A percentile compares a stretch with the other conserved stretches of the same genome.
Conservation (phyloP, 1,140 invertebrate species). For the Cotesia chilonis region DNA sequence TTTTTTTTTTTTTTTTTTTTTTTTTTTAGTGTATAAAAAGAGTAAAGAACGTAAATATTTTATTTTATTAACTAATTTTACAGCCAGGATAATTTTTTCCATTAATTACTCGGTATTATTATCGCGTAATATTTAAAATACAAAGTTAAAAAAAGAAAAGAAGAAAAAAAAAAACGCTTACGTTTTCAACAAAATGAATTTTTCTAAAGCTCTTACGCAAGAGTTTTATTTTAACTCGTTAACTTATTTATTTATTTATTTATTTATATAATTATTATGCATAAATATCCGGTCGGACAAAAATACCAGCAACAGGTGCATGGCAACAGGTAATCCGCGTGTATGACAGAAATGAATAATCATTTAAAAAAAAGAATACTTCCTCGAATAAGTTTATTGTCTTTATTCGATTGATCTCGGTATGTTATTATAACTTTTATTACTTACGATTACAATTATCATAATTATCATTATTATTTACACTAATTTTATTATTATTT, state of each 20-base stretch:
- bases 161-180: too few species aligned
- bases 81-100: too few species aligned
- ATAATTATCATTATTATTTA: not conserved
- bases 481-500: too few species aligned
- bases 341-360: too few species aligned
- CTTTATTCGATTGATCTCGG: not conserved
- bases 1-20: too few species aligned
- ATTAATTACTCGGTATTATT: too few species aligned
- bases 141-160: too few species aligned
- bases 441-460: not conserved
- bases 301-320: conserved; percentile 49
- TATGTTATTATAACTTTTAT: conserved; percentile 1
- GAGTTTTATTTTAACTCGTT: not conserved
- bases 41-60: too few species aligned
- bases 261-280: not conserved
- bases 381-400: conserved; percentile 30
- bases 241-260: not conserved
- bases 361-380: not conserved
- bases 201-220: not conserved
- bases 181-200: too few species aligned
- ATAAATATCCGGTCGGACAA: not conserved
- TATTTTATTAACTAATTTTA: too few species aligned
- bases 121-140: too few species aligned
- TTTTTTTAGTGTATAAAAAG: too few species aligned
- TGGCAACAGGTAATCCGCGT: conserved; percentile 48